Evolutionary conservation across 2,113 vertebrate genomes (phyloP), one percentile per base, ranked within the genome.

Genomic region (Burhinus bistriatus): DNA sequence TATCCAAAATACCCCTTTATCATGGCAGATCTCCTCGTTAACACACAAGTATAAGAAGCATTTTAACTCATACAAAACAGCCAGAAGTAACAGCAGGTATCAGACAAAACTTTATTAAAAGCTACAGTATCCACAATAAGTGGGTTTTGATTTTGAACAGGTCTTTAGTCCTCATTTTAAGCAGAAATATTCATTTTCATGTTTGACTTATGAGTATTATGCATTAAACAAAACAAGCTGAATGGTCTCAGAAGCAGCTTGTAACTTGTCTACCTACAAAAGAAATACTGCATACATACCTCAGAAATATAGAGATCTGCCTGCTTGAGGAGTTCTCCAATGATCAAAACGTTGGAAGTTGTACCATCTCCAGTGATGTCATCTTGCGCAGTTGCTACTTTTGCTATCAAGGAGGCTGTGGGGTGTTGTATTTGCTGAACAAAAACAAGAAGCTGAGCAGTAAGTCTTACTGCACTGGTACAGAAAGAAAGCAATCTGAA

Each of bases 301-400:
- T 99, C 99, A 12, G 99, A 99, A 94, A 99, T 98, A 52, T 99
- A 99, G 47, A 99, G 98, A 51, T 99, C 99, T 1, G 99, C 99
- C 97, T 99, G 99, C 87, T 99, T 99, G 22, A 99, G 98, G 61
- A 99, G 98, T 86, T 99, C 99, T 19, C 99, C 99, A 4, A 99
- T 99, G 94, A 99, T 99, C 51, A 99, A 98, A 32, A 99, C 99
- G 4, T 99, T 99, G 16, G 99, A 99, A 21, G 99, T 99, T 61
- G 99, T 99, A 32, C 99, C 99, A 27, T 99, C 99, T 58, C 99
- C 99, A 13, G 99, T 99, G 94, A 99, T 99, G 97, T 99, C 99
- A 96, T 99, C 99, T 97, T 99, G 99, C 2, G 99, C 99, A 7
- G 99, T 99, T 15, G 99, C 99, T 65, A 99, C 99, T 98, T 99